phyloP scores from a whole-genome alignment of 2,113 vertebrate genomes.

The Lipophrys pholis region DNA sequence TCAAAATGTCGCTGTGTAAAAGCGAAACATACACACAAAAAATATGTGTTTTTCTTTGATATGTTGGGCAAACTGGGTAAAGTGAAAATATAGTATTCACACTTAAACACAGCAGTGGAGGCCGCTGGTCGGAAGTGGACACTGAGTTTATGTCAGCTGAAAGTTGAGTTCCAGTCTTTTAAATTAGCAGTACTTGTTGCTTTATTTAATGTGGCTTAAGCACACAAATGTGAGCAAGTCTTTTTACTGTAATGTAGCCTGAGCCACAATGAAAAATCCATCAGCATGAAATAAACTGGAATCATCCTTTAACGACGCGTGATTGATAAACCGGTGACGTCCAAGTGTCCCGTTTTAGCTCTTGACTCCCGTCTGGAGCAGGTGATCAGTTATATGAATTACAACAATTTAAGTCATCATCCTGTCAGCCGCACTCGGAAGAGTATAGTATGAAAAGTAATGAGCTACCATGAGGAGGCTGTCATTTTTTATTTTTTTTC shows the following conservation, averaged over 20 bases:
- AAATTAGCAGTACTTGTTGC: too few species aligned
- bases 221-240: too few species aligned
- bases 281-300: background rate
- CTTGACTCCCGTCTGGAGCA: background rate
- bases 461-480: background rate
- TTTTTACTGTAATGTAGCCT: background rate
- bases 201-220: too few species aligned
- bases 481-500: background rate
- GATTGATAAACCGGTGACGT: background rate
- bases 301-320: background rate
- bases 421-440: background rate
- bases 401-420: conserved; percentile 17
- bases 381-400: conserved; percentile 30
- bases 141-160: too few species aligned
- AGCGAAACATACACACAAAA: too few species aligned
- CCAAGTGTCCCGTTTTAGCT: background rate
- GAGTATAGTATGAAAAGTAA: conserved; percentile 6
- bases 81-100: too few species aligned
- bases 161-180: too few species aligned
- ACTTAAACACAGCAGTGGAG: too few species aligned
- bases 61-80: too few species aligned
- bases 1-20: too few species aligned
- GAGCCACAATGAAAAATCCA: background rate
- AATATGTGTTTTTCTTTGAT: too few species aligned
- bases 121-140: too few species aligned